A percentile compares a stretch with the other conserved stretches of the same genome.
These are phyloP conservation scores for Aleiodes leptofemur DNA, from an alignment of 2,888 invertebrate species.

Conservation along the genomic window DNA sequence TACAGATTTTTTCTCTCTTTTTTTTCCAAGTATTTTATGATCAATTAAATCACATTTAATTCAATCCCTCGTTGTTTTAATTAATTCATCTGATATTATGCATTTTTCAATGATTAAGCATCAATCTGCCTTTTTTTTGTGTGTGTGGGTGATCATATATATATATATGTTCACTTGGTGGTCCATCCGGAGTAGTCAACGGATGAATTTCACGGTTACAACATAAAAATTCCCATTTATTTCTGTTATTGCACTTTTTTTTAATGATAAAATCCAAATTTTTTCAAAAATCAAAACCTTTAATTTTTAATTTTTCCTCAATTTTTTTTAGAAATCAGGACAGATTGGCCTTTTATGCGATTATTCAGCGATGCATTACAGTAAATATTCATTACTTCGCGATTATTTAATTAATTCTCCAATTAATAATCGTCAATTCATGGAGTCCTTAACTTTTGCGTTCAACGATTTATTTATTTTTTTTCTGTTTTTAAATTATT, in stretches of 20 bases:
- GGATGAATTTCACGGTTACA: not conserved
- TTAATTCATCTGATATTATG: slow-evolving; percentile 15
- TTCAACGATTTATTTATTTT: slow-evolving; percentile 42
- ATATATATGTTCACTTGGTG: not conserved
- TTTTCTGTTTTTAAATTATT: slow-evolving; percentile 6
- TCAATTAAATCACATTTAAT: not conserved
- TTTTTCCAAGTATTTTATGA: slow-evolving; percentile 45
- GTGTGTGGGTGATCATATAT: too few relatives aligned
- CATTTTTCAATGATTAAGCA: slow-evolving; percentile 5
- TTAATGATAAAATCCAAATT: not conserved
- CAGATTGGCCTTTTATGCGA: slow-evolving; percentile 41
- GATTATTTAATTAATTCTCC: slow-evolving; percentile 35
- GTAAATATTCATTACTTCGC: slow-evolving; percentile 55
- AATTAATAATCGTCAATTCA: slow-evolving; percentile 6
- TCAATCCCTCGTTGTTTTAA: slow-evolving; percentile 16
- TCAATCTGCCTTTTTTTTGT: slow-evolving; percentile 13
- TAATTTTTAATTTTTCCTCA: not conserved
- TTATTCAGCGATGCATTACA: slow-evolving; percentile 52
- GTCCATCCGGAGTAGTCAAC: slow-evolving; percentile 40
- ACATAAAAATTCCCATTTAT: not conserved
- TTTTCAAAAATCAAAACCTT: slow-evolving; percentile 9
- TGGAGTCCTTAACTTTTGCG: slow-evolving; percentile 46
- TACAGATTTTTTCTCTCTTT: not conserved
- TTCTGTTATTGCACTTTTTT: not conserved
- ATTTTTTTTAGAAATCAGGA: not conserved